Evolutionary conservation across 2,888 invertebrate genomes (phyloP), one percentile per base, ranked within the genome.

Genomic region (Gymnosoma rotundatum): DNA sequence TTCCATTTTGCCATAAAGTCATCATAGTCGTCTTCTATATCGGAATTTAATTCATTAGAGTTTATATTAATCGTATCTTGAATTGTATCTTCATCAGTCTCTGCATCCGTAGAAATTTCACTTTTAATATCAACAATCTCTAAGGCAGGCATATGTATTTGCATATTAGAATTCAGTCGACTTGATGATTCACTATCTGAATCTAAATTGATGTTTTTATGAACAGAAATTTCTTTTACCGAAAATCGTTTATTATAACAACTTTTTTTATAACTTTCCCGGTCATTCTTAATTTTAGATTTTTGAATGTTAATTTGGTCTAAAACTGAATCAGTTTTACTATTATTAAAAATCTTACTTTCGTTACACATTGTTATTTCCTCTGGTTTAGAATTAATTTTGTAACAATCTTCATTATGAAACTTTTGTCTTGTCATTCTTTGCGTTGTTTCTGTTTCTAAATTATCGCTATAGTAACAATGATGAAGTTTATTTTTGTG

Each of bases 61-160:
- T 58, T 25, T 10, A 7, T 2, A 14, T n/a, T 20, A 32, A 18
- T 70, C 3, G 1, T 14, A 5, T n/a, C 7, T 48, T 50, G 38
- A 25, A 10, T 42, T 38, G 64, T 10, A 58, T 45, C 61, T 12
- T 21, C 18, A n/a, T 79, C 66, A 60, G 12, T 54, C 36, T 74
- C 80, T 5, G 0, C 12, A 48, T 80, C 61, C 9, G 67, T 38
- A n/a, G 16, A 36, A 66, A 67, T n/a, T 54, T 80, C 80, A 12
- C 38, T 16, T 45, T 80, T 80, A 36, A 80, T 50, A 54, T 80
- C 80, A 25, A 74, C 16, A 25, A 80, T 80, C 14, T 80, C 80
- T 48, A 80, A 54, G 45, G 61, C 21, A 18, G 80, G 80, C 48
- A 36, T 54, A 4, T 74, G 61, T 58, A 80, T 80, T 45, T 80